These are phyloP conservation scores for Drosophila neonasuta DNA, from an alignment of 2,888 invertebrate species.

Conservation along the genomic window DNA sequence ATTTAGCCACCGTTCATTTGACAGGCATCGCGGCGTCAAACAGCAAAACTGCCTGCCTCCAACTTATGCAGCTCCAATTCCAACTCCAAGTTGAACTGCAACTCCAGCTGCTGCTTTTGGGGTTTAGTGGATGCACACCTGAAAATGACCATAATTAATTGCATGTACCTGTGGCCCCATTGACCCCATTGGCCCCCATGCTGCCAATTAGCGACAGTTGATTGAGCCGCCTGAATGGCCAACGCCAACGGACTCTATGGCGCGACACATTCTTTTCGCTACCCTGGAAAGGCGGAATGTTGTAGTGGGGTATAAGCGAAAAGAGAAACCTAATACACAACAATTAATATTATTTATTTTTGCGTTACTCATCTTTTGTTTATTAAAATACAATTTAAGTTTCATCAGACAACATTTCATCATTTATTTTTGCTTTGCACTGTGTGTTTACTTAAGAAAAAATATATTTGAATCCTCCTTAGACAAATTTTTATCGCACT, in stretches of 20 bases:
- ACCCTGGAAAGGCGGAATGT: not conserved
- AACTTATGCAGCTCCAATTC: conserved; percentile 4
- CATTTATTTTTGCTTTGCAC: too few relatives aligned
- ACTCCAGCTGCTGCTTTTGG: conserved; percentile 14
- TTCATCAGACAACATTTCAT: too few relatives aligned
- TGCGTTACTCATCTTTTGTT: too few relatives aligned
- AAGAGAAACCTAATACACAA: too few relatives aligned
- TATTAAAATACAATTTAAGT: too few relatives aligned
- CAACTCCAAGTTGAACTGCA: not conserved
- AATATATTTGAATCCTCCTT: too few relatives aligned
- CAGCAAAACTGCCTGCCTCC: not conserved
- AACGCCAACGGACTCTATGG: conserved; percentile 14
- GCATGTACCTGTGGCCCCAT: conserved; percentile 64
- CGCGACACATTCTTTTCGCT: conserved; percentile 13
- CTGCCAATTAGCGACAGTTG: conserved; percentile 64
- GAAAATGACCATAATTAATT: conserved; percentile 78
- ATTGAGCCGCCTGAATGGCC: conserved; percentile 20
- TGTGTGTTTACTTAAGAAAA: too few relatives aligned
- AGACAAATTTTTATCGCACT: too few relatives aligned
- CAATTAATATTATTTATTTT: too few relatives aligned
- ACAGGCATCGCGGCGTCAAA: conserved; percentile 19
- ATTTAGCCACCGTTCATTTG: conserved; percentile 58
- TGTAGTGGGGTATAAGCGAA: not conserved
- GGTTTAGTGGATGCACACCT: conserved; percentile 54
- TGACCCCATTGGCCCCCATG: conserved; percentile 24